phyloP scores from a whole-genome alignment of 2,113 vertebrate species.

The Otolemur garnettii region DNA sequence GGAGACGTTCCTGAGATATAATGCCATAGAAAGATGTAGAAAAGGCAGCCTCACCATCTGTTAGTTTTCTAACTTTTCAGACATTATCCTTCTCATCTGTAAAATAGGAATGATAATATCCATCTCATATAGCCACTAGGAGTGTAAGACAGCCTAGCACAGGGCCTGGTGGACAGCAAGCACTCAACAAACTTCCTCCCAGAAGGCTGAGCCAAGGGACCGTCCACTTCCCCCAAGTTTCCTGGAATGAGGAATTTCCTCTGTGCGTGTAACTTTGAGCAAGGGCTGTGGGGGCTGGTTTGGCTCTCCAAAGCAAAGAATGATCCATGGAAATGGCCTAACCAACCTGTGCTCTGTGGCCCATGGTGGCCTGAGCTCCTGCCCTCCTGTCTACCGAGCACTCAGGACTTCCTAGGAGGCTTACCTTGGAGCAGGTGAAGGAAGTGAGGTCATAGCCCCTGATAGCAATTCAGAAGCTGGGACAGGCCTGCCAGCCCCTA shows the following conservation, averaged over 20 bases:
- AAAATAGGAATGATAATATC: not conserved
- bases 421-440: not conserved
- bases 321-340: accelerated
- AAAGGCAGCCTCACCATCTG: not conserved
- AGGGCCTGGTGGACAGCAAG: not conserved
- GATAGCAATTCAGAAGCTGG: not conserved
- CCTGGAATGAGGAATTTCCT: not conserved
- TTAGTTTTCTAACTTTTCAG: not conserved
- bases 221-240: not conserved
- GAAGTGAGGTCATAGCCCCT: constrained; percentile 48
- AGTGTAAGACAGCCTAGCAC: not conserved
- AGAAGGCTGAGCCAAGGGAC: not conserved
- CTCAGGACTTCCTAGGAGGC: not conserved
- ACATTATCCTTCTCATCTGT: not conserved
- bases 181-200: not conserved
- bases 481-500: constrained; percentile 24
- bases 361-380: not conserved
- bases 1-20: accelerated
- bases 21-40: not conserved
- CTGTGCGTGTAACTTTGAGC: not conserved
- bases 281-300: accelerated
- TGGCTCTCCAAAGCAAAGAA: not conserved
- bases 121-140: accelerated
- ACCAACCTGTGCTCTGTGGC: accelerated
- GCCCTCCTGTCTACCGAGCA: not conserved